Conservation (phyloP, 23 tunicate genomes). For the Styela plicata region DNA sequence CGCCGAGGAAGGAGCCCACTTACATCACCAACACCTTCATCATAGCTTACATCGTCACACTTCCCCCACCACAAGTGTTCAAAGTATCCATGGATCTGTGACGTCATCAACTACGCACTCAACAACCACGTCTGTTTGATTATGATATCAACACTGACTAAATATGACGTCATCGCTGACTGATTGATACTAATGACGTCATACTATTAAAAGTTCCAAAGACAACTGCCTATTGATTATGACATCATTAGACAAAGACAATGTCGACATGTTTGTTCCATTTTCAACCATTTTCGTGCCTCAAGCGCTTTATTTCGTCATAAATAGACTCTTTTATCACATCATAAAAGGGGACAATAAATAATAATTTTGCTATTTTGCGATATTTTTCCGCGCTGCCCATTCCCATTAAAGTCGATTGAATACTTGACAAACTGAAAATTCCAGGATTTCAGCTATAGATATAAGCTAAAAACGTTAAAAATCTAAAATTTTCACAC, state of each 20-base stretch:
- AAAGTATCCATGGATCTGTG: constrained; percentile 56
- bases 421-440: too few relatives aligned
- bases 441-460: too few relatives aligned
- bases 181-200: not conserved
- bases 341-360: too few relatives aligned
- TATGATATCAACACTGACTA: not conserved
- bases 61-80: not conserved
- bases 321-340: not conserved
- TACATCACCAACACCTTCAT: not conserved
- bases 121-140: constrained; percentile 51
- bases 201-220: not conserved
- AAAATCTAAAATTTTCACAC: too few relatives aligned
- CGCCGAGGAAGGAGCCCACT: not conserved
- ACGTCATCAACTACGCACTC: constrained; percentile 53
- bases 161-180: constrained; percentile 9
- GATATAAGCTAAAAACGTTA: too few relatives aligned
- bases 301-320: not conserved
- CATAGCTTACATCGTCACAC: not conserved
- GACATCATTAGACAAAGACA: not conserved
- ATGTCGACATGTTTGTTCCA: not conserved
- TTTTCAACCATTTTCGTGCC: not conserved
- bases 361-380: too few relatives aligned
- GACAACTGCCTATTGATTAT: not conserved
- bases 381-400: too few relatives aligned
- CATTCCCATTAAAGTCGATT: too few relatives aligned